Base-by-base conservation (phyloP, 2,888 invertebrate species). In the Amiota mariae region DNA sequence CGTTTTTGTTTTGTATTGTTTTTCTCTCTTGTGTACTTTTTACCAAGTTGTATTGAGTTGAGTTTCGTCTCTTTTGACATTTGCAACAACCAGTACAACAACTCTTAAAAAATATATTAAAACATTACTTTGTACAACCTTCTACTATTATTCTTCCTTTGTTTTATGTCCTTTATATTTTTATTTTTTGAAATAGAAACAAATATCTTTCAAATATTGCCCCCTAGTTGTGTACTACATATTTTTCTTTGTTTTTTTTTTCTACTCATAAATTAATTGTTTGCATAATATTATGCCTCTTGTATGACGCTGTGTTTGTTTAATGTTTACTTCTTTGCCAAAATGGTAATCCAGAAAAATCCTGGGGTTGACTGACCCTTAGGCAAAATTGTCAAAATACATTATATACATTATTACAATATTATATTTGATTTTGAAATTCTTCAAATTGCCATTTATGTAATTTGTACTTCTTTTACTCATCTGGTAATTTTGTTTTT, bases 1-100 rank as follows among this genome's bases (percentile, higher is more conserved):
- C 18, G 48, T 66, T 66, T 66, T 47, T 48, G 18, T 57, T 6
- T 18, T 15, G 57, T 15, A 9, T 18, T 15, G 18, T 59, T 63
- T 46, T 63, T 63, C n/a, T n/a, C 13, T 11, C 12, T 85, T 74
- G 74, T 72, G 82, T 84, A 85, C 85, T 81, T 80, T 84, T 84
- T 85, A 81, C 76, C 61, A 73, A 73, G 76, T 64, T 64, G 54
- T 18, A 47, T 59, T 24, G n/a, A 18, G 48, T 56, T 49, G 59
- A 72, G 80, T 59, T 59, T 59, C 11, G 20, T 15, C 59, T 18
- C 61, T 61, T 61, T 61, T 64, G 64, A 47, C 56, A 18, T 59
- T 36, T 66, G 66, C 66, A 66, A 66, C 66, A 57, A 57, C 20
- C 8, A 15, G 2, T 48, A 64, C n/a, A 13, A 64, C 64, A 11